Conservation (phyloP, 2,797 vertebrate genomes). For the Chelon auratus region DNA sequence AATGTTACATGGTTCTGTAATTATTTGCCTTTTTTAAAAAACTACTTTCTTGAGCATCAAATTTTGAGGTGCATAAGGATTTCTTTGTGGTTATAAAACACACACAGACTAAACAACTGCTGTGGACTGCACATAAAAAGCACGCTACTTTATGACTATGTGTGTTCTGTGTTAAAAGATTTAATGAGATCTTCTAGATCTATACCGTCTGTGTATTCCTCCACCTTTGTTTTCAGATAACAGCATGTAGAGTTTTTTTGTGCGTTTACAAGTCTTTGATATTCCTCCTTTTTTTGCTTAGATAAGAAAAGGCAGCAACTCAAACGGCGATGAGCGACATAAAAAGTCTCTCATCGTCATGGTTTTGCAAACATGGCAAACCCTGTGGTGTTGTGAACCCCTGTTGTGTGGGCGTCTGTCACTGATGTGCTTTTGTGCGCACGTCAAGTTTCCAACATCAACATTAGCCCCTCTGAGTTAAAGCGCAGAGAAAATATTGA, state of each 20-base stretch:
- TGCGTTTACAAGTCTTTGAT: not conserved
- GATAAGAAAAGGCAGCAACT: not conserved
- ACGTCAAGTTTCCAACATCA: constrained; percentile 28
- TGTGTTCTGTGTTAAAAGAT: no score
- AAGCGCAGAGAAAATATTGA: constrained; percentile 41
- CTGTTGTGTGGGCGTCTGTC: constrained; percentile 39
- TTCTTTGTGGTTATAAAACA: no score
- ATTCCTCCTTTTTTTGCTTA: constrained; percentile 12
- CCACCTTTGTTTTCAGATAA: not conserved
- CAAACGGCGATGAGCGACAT: constrained; percentile 6
- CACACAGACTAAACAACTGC: no score
- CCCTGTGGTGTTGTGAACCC: constrained; percentile 10
- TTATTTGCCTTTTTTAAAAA: no score
- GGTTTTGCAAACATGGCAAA: constrained; percentile 27
- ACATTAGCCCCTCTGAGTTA: constrained; percentile 28
- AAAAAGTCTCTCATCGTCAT: constrained; percentile 2
- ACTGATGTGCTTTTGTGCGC: constrained; percentile 25
- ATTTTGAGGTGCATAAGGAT: no score
- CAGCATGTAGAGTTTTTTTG: not conserved
- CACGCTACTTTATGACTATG: no score
- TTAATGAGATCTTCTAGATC: not conserved
- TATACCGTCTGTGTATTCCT: not conserved
- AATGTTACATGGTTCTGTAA: no score
- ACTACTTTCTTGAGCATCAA: no score
- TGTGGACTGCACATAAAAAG: no score